These are phyloP conservation scores for Cyrtorhinus lividipennis DNA, from an alignment of 1,140 invertebrate species.

Conservation along the genomic window DNA sequence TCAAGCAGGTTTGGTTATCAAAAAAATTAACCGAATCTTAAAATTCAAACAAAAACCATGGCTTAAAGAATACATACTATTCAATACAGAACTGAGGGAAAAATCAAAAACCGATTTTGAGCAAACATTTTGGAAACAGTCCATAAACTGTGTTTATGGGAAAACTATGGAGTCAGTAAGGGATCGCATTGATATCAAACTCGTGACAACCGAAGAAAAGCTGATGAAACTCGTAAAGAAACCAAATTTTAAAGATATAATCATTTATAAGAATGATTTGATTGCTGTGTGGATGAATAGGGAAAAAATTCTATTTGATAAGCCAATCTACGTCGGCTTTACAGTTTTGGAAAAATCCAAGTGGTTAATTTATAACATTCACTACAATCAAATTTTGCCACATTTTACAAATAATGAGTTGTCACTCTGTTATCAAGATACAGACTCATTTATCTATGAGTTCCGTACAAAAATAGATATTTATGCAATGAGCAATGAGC, in stretches of 20 bases:
- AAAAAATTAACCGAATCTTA: slow-evolving; percentile 35
- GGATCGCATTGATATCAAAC: slow-evolving; percentile 28
- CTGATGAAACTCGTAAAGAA: slow-evolving; percentile 14
- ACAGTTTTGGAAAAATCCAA: slow-evolving; percentile 21
- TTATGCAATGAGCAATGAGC: too few species aligned
- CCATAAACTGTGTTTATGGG: slow-evolving; percentile 33
- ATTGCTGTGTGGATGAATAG: slow-evolving; percentile 10
- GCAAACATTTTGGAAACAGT: slow-evolving; percentile 34
- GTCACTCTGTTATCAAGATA: slow-evolving; percentile 30
- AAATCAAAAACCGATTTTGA: slow-evolving; percentile 30
- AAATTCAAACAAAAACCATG: slow-evolving; percentile 36
- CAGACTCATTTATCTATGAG: too few species aligned
- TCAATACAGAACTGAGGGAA: slow-evolving; percentile 31
- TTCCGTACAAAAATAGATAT: slow-evolving; percentile 29
- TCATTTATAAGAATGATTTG: slow-evolving; percentile 18
- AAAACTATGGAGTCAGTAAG: slow-evolving; percentile 34
- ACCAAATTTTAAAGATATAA: slow-evolving; percentile 12
- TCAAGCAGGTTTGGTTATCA: slow-evolving; percentile 31
- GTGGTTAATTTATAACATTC: slow-evolving; percentile 21
- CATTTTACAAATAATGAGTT: slow-evolving; percentile 16
- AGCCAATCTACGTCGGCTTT: slow-evolving; percentile 18
- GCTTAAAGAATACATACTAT: slow-evolving; percentile 32
- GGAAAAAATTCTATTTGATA: slow-evolving; percentile 13
- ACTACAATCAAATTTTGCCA: slow-evolving; percentile 17
- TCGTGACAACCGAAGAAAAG: slow-evolving; percentile 22